Evolutionary conservation across 2,797 vertebrate genomes (phyloP), one percentile per base, ranked within the genome.

Genomic region (Cyclopterus lumpus): DNA sequence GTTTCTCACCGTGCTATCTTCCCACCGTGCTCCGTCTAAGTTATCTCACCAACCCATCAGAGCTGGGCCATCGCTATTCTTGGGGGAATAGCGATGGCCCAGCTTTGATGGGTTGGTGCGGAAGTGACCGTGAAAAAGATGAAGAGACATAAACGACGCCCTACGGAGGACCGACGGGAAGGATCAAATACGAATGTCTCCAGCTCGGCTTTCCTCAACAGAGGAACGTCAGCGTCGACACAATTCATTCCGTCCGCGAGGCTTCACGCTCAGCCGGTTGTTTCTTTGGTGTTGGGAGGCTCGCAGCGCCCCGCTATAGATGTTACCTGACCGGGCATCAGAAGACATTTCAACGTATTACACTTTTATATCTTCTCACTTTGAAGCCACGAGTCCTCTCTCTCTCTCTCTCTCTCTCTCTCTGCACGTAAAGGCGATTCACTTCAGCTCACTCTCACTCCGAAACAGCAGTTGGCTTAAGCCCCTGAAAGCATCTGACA

Each of bases 151-250:
- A 88, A 90, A 81, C 84, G 84, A 88, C 79, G 83, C 77, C 79
- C 78, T 59, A 71, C 60, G n/a, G 71, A 88, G 77, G 57, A 85
- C 83, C 73, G 2, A 81, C 40, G 8, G 79, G 66, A 69, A 88
- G 79, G 74, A 87, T 89, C 77, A 84, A 83, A 86, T 83, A 81
- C 70, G 73, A 67, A 67, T 83, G 86, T 90, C 91, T 87, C 88
- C 87, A 76, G 79, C 80, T 65, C 84, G 81, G 81, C 65, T 81
- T 82, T 83, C 73, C 71, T 83, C 62, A 90, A 81, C 71, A 81
- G 70, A 88, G 73, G 72, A 86, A 48, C 79, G 20, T 77, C 70
- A 57, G 65, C 77, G n/a, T 74, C 69, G 79, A 75, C 77, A 80
- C 78, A 61, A 79, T 77, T 66, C 18, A 83, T 85, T 72, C 73